These are phyloP conservation scores for Indri indri DNA, from an alignment of 2,113 vertebrate species.

Conservation along the genomic window DNA sequence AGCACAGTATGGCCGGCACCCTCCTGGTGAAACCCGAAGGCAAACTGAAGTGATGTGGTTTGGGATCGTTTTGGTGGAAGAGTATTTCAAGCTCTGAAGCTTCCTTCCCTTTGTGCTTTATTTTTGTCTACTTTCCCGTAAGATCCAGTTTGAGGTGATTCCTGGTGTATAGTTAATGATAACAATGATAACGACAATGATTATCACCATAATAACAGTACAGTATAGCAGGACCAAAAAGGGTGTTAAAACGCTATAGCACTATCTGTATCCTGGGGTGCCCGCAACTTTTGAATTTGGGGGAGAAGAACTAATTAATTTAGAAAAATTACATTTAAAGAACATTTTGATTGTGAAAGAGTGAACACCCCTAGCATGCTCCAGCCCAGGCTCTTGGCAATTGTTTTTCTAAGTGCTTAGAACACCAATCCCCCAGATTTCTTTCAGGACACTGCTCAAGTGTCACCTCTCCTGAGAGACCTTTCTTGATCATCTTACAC, in stretches of 20 bases:
- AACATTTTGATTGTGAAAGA: background rate
- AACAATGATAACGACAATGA: background rate
- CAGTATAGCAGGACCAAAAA: background rate
- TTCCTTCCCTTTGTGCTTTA: background rate
- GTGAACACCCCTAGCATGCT: background rate
- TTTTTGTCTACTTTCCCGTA: background rate
- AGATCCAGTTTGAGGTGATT: background rate
- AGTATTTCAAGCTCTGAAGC: background rate
- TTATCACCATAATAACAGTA: background rate
- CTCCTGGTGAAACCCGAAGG: background rate
- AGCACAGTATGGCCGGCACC: background rate
- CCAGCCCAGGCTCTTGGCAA: background rate
- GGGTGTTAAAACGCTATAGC: fast-evolving
- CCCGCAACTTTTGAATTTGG: background rate
- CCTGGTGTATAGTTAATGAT: background rate
- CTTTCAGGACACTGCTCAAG: background rate
- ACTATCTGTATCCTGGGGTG: background rate
- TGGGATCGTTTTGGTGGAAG: background rate
- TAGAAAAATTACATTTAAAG: background rate
- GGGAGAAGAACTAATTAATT: background rate
- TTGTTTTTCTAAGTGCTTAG: background rate
- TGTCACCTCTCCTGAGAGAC: background rate
- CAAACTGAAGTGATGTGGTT: background rate
- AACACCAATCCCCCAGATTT: background rate
- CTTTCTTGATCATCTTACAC: background rate